These are phyloP conservation scores for Malthinus seriepunctatus DNA, from an alignment of 2,888 invertebrate species.

Conservation along the genomic window DNA sequence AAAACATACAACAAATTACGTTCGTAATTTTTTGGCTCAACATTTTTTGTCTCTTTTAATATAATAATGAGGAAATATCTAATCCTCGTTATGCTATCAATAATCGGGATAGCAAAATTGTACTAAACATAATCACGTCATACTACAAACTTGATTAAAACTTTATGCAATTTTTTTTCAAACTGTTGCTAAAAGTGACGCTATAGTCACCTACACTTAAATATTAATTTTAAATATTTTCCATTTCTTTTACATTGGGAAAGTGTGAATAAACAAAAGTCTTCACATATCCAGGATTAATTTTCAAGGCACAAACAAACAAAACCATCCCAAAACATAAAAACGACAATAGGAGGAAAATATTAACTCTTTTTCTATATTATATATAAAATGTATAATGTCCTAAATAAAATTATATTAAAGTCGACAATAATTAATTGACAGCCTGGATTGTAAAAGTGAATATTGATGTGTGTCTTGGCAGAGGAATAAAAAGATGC, in stretches of 20 bases:
- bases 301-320: constrained; percentile 25
- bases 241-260: constrained; percentile 2
- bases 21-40: constrained; percentile 14
- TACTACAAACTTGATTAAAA: constrained; percentile 31
- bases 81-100: constrained; percentile 23
- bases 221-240: constrained; percentile 34
- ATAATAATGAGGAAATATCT: constrained; percentile 5
- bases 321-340: constrained; percentile 21
- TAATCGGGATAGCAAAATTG: constrained; percentile 33
- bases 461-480: constrained; percentile 14
- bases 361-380: constrained; percentile 18
- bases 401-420: constrained; percentile 27
- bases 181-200: constrained; percentile 33
- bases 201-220: constrained; percentile 37
- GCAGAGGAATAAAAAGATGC: constrained; percentile 21
- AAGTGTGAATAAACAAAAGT: constrained; percentile 2
- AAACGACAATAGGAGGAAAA: constrained; percentile 18
- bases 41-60: constrained; percentile 3
- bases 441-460: constrained; percentile 23
- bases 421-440: constrained; percentile 17
- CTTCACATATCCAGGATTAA: constrained; percentile 26
- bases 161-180: constrained; percentile 28
- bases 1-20: constrained; percentile 10
- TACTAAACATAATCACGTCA: constrained; percentile 27
- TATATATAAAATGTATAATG: constrained; percentile 27